phyloP scores from a whole-genome alignment of 2,797 vertebrate species.

The Hydrophis major region DNA sequence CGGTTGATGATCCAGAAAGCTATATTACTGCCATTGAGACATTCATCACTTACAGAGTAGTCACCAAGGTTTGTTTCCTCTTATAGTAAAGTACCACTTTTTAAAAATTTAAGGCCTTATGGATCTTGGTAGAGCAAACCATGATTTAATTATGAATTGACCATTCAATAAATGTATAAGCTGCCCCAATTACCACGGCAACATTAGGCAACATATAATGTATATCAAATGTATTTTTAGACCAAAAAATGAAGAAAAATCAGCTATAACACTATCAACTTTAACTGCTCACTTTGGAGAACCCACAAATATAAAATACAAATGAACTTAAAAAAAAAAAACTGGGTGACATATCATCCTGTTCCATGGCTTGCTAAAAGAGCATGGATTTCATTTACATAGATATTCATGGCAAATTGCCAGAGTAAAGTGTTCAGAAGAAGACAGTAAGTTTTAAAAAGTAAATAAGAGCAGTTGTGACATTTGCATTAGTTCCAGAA shows the following conservation, averaged over 20 bases:
- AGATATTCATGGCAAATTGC: not conserved
- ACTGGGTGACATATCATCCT: not conserved
- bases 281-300: not conserved
- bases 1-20: constrained; percentile 91
- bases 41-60: constrained; percentile 88
- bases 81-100: not conserved
- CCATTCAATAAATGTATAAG: not conserved
- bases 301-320: not conserved
- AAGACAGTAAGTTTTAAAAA: not conserved
- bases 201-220: not conserved
- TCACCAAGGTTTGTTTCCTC: constrained; percentile 81
- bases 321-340: not conserved
- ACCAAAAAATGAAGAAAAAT: not conserved
- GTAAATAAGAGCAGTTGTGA: not conserved
- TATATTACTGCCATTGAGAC: constrained; percentile 93
- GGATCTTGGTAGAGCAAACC: not conserved
- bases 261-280: not conserved
- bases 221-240: not conserved
- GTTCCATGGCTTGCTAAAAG: not conserved
- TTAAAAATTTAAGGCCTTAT: not conserved
- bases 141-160: not conserved
- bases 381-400: not conserved
- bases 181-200: not conserved
- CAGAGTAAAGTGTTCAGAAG: not conserved
- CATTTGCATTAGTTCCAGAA: not conserved